phyloP scores from a whole-genome alignment of 2,113 vertebrate species.

The cattle (Bos taurus) region ARS-UCD2.0 NC_037357.1:45769501-45770000 shows the following conservation, averaged over 20 bases:
- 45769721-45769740: slow-evolving; percentile 12
- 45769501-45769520: neutral
- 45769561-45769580: neutral
- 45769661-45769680: neutral
- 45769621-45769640: neutral
- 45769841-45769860: neutral
- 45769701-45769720: neutral
- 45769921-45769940: slow-evolving; percentile 21
- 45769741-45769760: neutral
- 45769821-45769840: neutral
- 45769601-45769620: neutral
- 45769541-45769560: neutral
- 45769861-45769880: neutral
- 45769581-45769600: neutral
- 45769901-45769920: neutral
- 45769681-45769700: neutral
- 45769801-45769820: neutral
- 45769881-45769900: neutral
- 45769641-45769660: neutral
- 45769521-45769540: neutral
- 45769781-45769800: neutral
- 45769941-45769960: neutral
- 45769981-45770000: neutral
- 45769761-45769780: neutral
- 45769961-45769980: neutral